Conservation (phyloP, 2,797 vertebrate genomes). For the Thamnophis elegans region DNA sequence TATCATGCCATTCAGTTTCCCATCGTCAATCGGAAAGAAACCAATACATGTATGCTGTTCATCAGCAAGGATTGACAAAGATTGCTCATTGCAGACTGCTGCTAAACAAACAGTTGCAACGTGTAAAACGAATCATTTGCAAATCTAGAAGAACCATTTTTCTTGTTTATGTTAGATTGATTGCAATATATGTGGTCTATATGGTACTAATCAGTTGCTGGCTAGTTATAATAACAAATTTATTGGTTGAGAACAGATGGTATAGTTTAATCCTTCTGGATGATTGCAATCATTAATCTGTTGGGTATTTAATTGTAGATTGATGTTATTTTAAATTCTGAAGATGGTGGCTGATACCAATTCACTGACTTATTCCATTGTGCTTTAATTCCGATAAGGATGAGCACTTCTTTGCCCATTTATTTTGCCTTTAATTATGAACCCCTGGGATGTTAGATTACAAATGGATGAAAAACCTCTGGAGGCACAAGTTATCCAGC, state of each 20-base stretch:
- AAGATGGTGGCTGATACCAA: background rate
- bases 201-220: background rate
- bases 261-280: background rate
- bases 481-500: background rate
- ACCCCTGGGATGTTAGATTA: background rate
- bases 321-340: background rate
- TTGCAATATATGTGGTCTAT: background rate
- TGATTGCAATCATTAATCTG: background rate
- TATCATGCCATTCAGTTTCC: background rate
- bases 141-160: background rate
- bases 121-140: background rate
- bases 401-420: background rate
- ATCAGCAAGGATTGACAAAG: background rate
- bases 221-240: background rate
- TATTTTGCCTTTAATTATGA: background rate
- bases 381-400: background rate
- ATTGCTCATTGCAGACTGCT: background rate
- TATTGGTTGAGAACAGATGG: background rate
- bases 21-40: background rate
- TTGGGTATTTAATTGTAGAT: background rate
- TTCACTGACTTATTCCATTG: background rate
- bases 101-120: background rate
- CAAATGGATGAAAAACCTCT: background rate
- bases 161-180: background rate
- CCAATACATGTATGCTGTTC: background rate